Evolutionary conservation across 2,113 vertebrate species (phyloP).

Genomic region (Tapirus terrestris): DNA sequence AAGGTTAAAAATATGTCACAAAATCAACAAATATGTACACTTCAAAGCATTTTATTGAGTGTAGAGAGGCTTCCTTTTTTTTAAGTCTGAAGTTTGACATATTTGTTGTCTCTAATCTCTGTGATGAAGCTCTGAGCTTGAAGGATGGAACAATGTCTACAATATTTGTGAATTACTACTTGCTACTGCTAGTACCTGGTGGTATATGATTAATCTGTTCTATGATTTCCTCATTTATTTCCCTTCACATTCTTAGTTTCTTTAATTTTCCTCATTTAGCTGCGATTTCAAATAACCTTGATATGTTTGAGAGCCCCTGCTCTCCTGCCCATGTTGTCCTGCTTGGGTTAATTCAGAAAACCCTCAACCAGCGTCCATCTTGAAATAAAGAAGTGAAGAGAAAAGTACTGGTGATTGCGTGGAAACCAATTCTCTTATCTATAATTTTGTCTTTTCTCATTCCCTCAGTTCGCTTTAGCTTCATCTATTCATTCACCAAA

Average conservation of each 20-base stretch:
- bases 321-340: neutral
- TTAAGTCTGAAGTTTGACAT: neutral
- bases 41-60: conserved; percentile 29
- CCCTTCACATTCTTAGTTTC: neutral
- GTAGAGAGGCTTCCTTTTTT: neutral
- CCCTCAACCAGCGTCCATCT: neutral
- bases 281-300: neutral
- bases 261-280: conserved; percentile 20
- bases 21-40: neutral
- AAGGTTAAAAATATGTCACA: conserved; percentile 53
- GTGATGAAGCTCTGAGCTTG: neutral
- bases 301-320: neutral
- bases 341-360: neutral
- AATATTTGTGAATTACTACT: neutral
- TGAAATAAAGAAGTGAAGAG: conserved; percentile 5
- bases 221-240: neutral
- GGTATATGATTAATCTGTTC: neutral
- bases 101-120: neutral
- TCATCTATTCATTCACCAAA: neutral
- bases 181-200: neutral
- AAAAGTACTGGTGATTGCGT: neutral
- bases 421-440: neutral
- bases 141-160: neutral
- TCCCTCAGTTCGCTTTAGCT: neutral
- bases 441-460: neutral